Conservation (phyloP, 2,888 invertebrate species). For the Spisula solida region DNA sequence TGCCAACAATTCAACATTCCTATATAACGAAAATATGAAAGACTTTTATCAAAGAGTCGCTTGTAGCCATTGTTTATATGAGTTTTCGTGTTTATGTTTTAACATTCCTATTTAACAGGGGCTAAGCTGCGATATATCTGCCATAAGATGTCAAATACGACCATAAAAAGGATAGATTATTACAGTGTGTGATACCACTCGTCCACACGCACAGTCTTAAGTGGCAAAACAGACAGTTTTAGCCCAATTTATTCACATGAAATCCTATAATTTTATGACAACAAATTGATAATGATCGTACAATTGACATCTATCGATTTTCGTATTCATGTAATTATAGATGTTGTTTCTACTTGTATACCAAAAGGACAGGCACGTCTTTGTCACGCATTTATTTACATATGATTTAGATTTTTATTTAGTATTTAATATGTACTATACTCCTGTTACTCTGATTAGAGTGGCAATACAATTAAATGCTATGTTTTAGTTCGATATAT, state of each 20-base stretch:
- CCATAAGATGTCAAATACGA: slow-evolving; percentile 29
- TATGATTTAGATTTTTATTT: too few relatives aligned
- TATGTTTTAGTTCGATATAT: too few relatives aligned
- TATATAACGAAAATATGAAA: slow-evolving; percentile 28
- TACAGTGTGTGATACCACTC: slow-evolving; percentile 4
- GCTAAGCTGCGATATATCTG: slow-evolving; percentile 26
- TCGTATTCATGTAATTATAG: neutral
- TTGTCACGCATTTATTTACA: neutral
- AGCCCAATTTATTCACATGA: slow-evolving; percentile 28
- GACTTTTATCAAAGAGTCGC: slow-evolving; percentile 33
- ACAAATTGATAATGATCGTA: slow-evolving; percentile 44
- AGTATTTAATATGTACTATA: too few relatives aligned
- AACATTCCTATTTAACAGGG: slow-evolving; percentile 46
- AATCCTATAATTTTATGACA: slow-evolving; percentile 36
- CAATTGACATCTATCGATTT: slow-evolving; percentile 23
- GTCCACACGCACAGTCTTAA: slow-evolving; percentile 39
- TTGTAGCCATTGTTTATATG: slow-evolving; percentile 42
- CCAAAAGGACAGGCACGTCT: neutral
- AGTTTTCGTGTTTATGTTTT: slow-evolving; percentile 48
- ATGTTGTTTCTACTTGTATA: neutral
- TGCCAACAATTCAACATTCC: slow-evolving; percentile 27
- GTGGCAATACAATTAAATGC: too few relatives aligned
- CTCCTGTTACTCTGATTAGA: too few relatives aligned
- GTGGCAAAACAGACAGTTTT: slow-evolving; percentile 49
- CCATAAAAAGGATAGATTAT: slow-evolving; percentile 43